phyloP scores from a whole-genome alignment of 1,140 invertebrate genomes.

The Hyles vespertilio region DNA sequence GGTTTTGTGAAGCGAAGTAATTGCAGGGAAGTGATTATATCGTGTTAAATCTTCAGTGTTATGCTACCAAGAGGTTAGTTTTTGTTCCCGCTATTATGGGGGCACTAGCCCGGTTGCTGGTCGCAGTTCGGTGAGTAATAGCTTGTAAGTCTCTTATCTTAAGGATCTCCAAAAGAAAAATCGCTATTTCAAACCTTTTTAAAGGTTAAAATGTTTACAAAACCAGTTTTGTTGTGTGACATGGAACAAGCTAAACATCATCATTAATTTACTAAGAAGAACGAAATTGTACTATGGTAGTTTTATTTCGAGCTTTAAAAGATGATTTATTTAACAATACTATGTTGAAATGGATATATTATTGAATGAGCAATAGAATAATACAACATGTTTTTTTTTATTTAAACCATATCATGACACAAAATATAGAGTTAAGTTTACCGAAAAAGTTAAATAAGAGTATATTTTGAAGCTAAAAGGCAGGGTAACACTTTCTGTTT shows the following conservation, averaged over 20 bases:
- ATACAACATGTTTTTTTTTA: too few relatives aligned
- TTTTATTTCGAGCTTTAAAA: too few relatives aligned
- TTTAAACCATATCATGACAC: background rate
- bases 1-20: constrained; percentile 5
- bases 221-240: too few relatives aligned
- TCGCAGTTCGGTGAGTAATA: constrained; percentile 69
- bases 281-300: too few relatives aligned
- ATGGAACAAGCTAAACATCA: too few relatives aligned
- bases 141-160: constrained; percentile 48
- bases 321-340: too few relatives aligned
- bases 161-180: constrained; percentile 39
- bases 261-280: too few relatives aligned
- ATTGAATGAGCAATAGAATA: too few relatives aligned
- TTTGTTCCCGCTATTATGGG: constrained; percentile 62
- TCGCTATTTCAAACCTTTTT: too few relatives aligned
- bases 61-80: constrained; percentile 66
- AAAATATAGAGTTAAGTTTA: background rate
- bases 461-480: background rate
- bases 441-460: too few relatives aligned
- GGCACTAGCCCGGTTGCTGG: constrained; percentile 28
- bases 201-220: too few relatives aligned
- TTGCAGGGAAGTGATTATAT: background rate
- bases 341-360: too few relatives aligned
- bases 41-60: constrained; percentile 33
- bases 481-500: constrained; percentile 7